Evolutionary conservation across 2,113 vertebrate species (phyloP), one percentile per base, ranked within the genome.

Genomic region (Chascanopsetta lugubris): DNA sequence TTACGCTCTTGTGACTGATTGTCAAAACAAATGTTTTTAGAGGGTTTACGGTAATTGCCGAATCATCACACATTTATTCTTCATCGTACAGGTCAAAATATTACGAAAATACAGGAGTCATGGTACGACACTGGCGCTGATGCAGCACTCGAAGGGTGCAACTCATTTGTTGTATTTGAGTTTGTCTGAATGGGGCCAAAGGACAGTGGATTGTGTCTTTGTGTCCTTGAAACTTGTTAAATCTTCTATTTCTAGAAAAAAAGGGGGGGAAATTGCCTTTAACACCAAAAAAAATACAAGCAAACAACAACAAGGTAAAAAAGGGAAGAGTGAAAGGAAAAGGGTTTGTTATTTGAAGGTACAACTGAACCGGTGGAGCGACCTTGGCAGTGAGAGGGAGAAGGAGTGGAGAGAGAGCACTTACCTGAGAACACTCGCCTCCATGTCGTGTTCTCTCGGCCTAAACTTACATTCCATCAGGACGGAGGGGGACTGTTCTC

Each of bases 121-220:
- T n/a, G n/a, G n/a, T n/a, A n/a, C n/a, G n/a, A n/a, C n/a, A n/a
- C n/a, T n/a, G n/a, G n/a, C n/a, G n/a, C n/a, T n/a, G n/a, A n/a
- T n/a, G n/a, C n/a, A n/a, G n/a, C n/a, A n/a, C 66, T 61, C 65
- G 64, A 78, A 45, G 59, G 79, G 75, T 80, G 22, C 32, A 6
- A 56, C 49, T 64, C 45, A 46, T 72, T 62, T 63, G 38, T 11
- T 21, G 47, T 58, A 27, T 47, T 54, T 53, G 34, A 45, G 40
- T 40, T 57, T 53, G 68, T 82, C 34, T 69, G 24, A 45, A 21
- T 45, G 25, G 38, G 40, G 29, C 3, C 20, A 10, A 3, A 11
- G 60, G 29, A 57, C 27, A 60, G 43, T 50, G 7, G 30, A 72
- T 68, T 56, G 40, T 63, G 46, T 65, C 26, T 67, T 53, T 25